These are phyloP conservation scores for Acrobasis consociella DNA, from an alignment of 2,888 invertebrate genomes.

Conservation along the genomic window DNA sequence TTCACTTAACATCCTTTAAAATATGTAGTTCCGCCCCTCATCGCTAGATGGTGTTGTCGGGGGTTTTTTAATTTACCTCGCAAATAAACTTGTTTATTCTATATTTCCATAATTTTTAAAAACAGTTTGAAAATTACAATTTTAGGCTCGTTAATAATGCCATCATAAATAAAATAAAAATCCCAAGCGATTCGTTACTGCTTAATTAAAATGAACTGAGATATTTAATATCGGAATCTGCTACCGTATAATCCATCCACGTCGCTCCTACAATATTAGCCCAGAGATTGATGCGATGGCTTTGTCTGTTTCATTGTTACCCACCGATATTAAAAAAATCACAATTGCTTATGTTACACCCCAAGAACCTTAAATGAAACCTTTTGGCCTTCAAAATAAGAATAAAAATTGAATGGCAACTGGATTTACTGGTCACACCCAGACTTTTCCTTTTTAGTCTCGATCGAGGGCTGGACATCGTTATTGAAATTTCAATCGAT, in stretches of 20 bases:
- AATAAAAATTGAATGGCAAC: background rate
- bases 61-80: no score
- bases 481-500: constrained; percentile 18
- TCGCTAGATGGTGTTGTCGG: no score
- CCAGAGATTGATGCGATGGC: constrained; percentile 28
- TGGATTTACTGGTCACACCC: background rate
- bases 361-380: background rate
- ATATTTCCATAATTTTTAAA: no score
- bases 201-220: constrained; percentile 25
- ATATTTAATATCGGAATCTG: constrained; percentile 27
- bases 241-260: constrained; percentile 26
- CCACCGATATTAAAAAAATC: constrained; percentile 19
- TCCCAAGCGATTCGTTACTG: constrained; percentile 23
- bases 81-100: no score
- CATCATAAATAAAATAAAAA: no score
- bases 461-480: constrained; percentile 7
- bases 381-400: background rate
- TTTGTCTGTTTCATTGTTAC: constrained; percentile 23
- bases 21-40: no score
- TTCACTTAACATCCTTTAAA: no score
- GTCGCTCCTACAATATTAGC: constrained; percentile 29
- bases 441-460: background rate
- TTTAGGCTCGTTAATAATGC: no score
- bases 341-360: constrained; percentile 13
- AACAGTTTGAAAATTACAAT: no score